Base-by-base conservation (phyloP, 2,113 vertebrate species). In the Phalacrocorax pelagicus region DNA sequence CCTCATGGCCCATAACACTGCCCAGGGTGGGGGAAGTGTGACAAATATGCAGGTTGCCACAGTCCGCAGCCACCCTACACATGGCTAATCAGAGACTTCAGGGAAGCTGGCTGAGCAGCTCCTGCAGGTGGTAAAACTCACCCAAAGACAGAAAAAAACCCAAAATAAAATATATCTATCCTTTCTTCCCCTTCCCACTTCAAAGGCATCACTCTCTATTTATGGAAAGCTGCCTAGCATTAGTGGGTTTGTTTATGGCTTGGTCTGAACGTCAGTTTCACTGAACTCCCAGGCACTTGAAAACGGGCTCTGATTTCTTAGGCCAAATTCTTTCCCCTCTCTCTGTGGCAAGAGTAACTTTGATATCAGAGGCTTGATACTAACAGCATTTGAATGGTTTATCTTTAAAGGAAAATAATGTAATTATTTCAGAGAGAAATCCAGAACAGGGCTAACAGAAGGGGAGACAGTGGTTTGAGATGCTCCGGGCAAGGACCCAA, bases 41-140 rank as follows among this genome's bases (percentile, higher is more conserved):
- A 12, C 85, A 84, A 70, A 62, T 13, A 49, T 18, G 19, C 47
- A 13, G 42, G 23, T 54, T 67, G 38, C 24, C 30, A 5, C 4
- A 46, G 70, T 30, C 12, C 15, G 21, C 15, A 23, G 26, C 49
- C 0, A 0, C 34, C 61, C 15, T 61, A 40, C 0, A 1, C 1
- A 0, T 30, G 32, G 42, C 6, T 72, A 59, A 47, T 44, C 10
- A 26, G 36, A 75, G 20, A 26, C 38, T 63, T 67, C 20, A 30
- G 66, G 19, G 34, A 14, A 81, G 12, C 10, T 4, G 3, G 20
- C 52, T 21, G 6, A 65, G 40, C 8, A 5, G 17, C 16, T 88
- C 44, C 38, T 0, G 1, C 2, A 1, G 22, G 14, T 34, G 20
- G 24, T 20, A 85, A 84, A 78, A 78, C 19, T 67, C 38, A 83